A percentile compares a stretch with the other conserved stretches of the same genome.
phyloP scores from a whole-genome alignment of 37 sponge, comb jelly and placozoan genomes.

The Amphimedon queenslandica region DNA sequence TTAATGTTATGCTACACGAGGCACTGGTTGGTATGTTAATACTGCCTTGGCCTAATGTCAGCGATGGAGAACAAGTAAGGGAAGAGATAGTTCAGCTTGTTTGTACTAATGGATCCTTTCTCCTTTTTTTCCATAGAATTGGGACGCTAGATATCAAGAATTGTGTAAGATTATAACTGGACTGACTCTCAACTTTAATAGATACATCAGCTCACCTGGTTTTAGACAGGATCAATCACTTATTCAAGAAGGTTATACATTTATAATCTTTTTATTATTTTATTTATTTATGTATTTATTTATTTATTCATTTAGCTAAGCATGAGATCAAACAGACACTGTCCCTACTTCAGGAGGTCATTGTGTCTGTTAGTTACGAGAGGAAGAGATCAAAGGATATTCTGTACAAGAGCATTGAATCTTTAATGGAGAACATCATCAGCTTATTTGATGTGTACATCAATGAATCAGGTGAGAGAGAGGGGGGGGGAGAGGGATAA shows the following conservation, averaged over 20 bases:
- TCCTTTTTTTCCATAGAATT: constrained; percentile 30
- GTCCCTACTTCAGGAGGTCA: constrained; percentile 41
- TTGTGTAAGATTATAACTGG: constrained; percentile 19
- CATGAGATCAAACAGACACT: constrained; percentile 34
- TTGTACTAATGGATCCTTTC: neutral
- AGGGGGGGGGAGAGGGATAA: no score
- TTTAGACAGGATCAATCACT: constrained; percentile 13
- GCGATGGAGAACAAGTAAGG: constrained; percentile 49
- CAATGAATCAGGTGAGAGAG: constrained; percentile 1
- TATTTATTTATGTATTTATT: no score
- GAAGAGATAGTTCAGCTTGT: no score
- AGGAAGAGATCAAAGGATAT: constrained; percentile 49
- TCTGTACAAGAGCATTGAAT: constrained; percentile 42
- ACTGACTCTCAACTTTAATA: constrained; percentile 14
- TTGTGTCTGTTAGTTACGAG: constrained; percentile 32
- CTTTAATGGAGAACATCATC: constrained; percentile 28
- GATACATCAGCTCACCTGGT: neutral
- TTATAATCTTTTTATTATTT: neutral
- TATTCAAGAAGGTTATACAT: constrained; percentile 30
- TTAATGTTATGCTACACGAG: constrained; percentile 38
- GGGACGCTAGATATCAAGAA: constrained; percentile 26
- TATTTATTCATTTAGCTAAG: constrained; percentile 28
- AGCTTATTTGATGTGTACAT: constrained; percentile 50
- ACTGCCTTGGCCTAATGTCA: constrained; percentile 67
- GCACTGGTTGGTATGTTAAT: constrained; percentile 42